Percentiles rank a stretch among this genome's conserved stretches.
Conservation (phyloP, 2,888 invertebrate species). For the Agrotis ipsilon region DNA sequence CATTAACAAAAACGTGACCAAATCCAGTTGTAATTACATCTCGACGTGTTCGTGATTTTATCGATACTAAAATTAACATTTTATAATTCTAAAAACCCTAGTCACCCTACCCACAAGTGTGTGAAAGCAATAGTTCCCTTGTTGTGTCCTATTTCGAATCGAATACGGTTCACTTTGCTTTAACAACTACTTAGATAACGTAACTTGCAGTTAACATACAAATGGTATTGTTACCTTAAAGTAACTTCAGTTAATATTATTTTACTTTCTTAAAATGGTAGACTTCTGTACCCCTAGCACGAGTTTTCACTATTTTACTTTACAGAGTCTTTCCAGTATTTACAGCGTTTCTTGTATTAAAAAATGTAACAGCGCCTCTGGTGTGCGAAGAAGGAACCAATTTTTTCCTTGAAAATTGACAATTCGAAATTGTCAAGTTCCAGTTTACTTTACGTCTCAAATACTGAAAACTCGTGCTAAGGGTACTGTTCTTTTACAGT, state of each 20-base stretch:
- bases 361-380: too few species aligned
- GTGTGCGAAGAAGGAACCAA: too few species aligned
- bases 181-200: constrained; percentile 57
- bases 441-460: too few species aligned
- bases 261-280: constrained; percentile 36
- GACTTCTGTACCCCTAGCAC: too few species aligned
- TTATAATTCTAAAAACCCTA: not conserved
- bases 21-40: not conserved
- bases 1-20: not conserved
- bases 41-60: not conserved
- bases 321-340: too few species aligned
- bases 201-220: constrained; percentile 54
- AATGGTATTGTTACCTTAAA: constrained; percentile 43
- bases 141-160: constrained; percentile 63
- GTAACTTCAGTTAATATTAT: constrained; percentile 45
- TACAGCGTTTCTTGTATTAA: too few species aligned
- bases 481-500: constrained; percentile 14
- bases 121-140: constrained; percentile 60
- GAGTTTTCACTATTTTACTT: too few species aligned
- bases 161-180: constrained; percentile 57
- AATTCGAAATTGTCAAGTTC: too few species aligned
- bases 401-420: too few species aligned
- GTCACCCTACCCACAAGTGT: constrained; percentile 57
- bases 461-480: too few species aligned
- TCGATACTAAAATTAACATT: not conserved